Evolutionary conservation across 2,888 invertebrate species (phyloP).

Genomic region (Lissocephala sabroskyi): DNA sequence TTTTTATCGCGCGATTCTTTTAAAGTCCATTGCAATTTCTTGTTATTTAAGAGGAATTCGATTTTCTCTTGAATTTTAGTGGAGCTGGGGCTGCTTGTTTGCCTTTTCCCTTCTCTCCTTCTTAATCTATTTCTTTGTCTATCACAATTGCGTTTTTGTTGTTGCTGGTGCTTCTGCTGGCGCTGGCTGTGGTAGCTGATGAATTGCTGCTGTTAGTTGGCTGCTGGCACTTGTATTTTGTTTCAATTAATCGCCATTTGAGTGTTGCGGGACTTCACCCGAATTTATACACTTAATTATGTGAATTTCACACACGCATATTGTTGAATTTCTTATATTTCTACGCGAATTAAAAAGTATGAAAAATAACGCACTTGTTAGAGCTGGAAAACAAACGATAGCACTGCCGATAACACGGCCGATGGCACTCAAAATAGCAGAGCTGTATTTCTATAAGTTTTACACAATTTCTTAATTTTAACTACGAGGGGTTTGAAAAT

Average conservation of each 20-base stretch:
- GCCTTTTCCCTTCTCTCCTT: constrained; percentile 29
- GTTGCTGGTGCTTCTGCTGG: constrained; percentile 29
- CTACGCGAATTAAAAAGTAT: background rate
- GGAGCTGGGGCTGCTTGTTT: constrained; percentile 25
- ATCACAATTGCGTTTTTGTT: constrained; percentile 64
- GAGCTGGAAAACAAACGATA: no score
- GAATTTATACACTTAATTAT: no score
- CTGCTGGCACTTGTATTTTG: constrained; percentile 48
- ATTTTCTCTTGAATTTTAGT: constrained; percentile 14
- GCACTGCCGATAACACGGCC: no score
- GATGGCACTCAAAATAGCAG: no score
- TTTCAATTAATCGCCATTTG: constrained; percentile 40
- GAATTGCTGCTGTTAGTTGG: constrained; percentile 27
- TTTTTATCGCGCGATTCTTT: constrained; percentile 33
- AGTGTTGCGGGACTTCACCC: constrained; percentile 13
- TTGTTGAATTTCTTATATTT: no score
- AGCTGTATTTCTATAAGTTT: no score
- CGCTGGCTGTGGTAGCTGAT: constrained; percentile 33
- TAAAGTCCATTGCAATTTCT: constrained; percentile 10
- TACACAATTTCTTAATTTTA: no score
- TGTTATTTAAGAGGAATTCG: constrained; percentile 9
- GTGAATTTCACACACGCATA: no score
- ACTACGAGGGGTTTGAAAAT: no score
- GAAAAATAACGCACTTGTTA: constrained; percentile 4
- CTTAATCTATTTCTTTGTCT: constrained; percentile 64